Percentiles rank a stretch among this genome's conserved stretches.
phyloP scores from a whole-genome alignment of 1,140 invertebrate species.

The Drosophila pectinifera region DNA sequence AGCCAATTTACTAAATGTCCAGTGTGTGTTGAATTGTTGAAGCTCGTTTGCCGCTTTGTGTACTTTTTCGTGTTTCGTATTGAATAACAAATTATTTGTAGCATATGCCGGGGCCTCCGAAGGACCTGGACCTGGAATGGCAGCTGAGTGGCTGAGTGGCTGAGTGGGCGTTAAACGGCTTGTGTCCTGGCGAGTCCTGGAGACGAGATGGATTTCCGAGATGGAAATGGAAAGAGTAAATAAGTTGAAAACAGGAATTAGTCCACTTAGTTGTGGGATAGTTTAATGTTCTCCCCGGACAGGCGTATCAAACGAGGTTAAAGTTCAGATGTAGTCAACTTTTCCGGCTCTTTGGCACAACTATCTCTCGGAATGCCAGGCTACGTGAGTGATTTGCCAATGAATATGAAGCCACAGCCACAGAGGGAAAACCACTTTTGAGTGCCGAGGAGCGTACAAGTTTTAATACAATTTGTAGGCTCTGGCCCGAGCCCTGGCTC shows the following conservation, averaged over 20 bases:
- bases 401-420: conserved; percentile 53
- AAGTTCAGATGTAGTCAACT: conserved; percentile 36
- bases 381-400: conserved; percentile 75
- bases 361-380: conserved; percentile 30
- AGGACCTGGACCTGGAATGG: conserved; percentile 7
- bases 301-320: conserved; percentile 24
- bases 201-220: conserved; percentile 7
- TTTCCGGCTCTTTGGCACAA: conserved; percentile 28
- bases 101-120: conserved; percentile 58
- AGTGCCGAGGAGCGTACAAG: conserved; percentile 16
- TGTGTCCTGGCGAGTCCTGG: conserved; percentile 31
- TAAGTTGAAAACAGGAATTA: conserved; percentile 52
- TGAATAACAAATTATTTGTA: conserved; percentile 81
- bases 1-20: conserved; percentile 79
- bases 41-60: conserved; percentile 77
- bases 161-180: conserved; percentile 53
- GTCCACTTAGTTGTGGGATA: conserved; percentile 45
- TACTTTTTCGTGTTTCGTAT: conserved; percentile 77
- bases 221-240: conserved; percentile 39
- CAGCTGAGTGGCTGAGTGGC: conserved; percentile 15
- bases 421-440: conserved; percentile 28
- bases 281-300: conserved; percentile 42
- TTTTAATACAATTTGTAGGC: conserved; percentile 74
- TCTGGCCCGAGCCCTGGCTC: conserved; percentile 18
- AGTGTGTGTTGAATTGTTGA: conserved; percentile 52